These are phyloP conservation scores for Drosophila nikananu DNA, from an alignment of 1,140 invertebrate genomes.

Conservation along the genomic window DNA sequence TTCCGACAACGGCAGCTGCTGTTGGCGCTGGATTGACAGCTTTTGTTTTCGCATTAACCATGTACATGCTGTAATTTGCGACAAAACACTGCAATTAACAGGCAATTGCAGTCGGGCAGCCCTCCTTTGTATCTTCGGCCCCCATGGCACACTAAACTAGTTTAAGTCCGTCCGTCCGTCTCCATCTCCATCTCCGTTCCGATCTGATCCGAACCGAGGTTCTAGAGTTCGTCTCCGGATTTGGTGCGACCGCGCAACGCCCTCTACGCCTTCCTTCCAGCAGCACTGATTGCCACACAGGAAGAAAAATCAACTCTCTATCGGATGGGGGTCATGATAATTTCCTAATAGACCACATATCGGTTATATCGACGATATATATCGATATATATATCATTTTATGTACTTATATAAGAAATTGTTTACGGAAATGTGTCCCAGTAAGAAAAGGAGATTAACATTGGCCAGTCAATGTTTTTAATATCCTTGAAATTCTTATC, in stretches of 20 bases:
- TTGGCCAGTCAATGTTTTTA: not conserved
- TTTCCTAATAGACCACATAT: too few species aligned
- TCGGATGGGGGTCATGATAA: too few species aligned
- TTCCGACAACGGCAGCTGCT: constrained; percentile 46
- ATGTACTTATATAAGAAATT: too few species aligned
- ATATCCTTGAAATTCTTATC: not conserved
- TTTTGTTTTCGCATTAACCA: constrained; percentile 67
- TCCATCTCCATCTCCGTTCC: constrained; percentile 6
- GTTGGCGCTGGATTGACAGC: constrained; percentile 23
- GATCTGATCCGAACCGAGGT: constrained; percentile 15
- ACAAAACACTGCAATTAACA: constrained; percentile 81
- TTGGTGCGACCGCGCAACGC: constrained; percentile 70
- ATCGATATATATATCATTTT: not conserved
- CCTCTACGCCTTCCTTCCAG: constrained; percentile 71
- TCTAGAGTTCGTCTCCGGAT: constrained; percentile 55
- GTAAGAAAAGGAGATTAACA: not conserved
- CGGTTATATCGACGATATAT: too few species aligned
- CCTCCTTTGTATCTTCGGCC: constrained; percentile 38
- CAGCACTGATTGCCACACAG: constrained; percentile 39
- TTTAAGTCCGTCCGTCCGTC: constrained; percentile 43
- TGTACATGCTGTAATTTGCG: constrained; percentile 63
- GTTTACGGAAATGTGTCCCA: not conserved
- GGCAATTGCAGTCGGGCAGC: constrained; percentile 69
- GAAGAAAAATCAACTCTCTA: constrained; percentile 1
- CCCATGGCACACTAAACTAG: constrained; percentile 72